phyloP scores from a whole-genome alignment of 2,888 invertebrate species.

The Drosophila lutescens region DNA sequence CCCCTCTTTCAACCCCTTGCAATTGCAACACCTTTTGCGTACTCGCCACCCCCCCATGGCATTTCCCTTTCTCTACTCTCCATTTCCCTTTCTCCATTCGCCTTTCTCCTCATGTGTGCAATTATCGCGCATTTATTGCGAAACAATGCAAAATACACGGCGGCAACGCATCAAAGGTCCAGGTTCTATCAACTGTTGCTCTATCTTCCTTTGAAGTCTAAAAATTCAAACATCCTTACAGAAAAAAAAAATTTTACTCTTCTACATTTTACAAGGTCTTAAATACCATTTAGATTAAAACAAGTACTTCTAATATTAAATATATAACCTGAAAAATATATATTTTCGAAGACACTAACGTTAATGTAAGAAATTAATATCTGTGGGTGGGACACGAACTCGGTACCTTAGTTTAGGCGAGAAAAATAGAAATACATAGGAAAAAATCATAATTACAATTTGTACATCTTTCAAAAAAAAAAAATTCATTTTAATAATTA shows the following conservation, averaged over 20 bases:
- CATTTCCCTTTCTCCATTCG: neutral
- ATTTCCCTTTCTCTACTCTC: neutral
- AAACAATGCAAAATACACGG: constrained; percentile 73
- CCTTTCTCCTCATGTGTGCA: constrained; percentile 49
- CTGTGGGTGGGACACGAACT: no score
- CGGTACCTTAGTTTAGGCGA: no score
- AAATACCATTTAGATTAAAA: no score
- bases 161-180: constrained; percentile 21
- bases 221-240: neutral
- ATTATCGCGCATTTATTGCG: constrained; percentile 77
- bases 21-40: constrained; percentile 20
- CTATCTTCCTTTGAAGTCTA: neutral
- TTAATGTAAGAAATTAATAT: no score
- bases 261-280: no score
- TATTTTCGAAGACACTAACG: no score
- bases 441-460: no score
- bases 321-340: no score
- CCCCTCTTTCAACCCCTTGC: constrained; percentile 16
- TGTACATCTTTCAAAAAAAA: no score
- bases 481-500: no score
- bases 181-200: constrained; percentile 54
- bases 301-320: no score
- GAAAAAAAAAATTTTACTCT: neutral
- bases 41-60: neutral
- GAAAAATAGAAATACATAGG: no score